Conservation (phyloP, 2,888 invertebrate species). For the Acholoe squamosa region DNA sequence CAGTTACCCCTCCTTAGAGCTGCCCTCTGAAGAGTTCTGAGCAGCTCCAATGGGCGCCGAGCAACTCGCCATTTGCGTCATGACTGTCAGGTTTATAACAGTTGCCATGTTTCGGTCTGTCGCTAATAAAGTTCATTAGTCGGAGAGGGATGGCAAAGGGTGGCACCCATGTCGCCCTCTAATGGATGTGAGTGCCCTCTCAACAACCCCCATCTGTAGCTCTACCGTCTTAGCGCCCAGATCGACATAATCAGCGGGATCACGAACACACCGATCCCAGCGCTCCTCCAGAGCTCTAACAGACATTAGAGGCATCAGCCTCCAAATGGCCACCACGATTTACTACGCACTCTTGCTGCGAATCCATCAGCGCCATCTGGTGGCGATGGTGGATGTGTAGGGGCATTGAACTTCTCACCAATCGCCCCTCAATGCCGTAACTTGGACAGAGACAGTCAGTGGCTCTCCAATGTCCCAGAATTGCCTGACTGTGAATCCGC, state of each 20-base stretch:
- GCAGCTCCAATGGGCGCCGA: neutral
- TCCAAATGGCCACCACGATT: slow-evolving; percentile 15
- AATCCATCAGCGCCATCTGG: slow-evolving; percentile 32
- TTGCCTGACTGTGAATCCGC: neutral
- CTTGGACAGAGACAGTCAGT: neutral
- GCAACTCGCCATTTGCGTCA: neutral
- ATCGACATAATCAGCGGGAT: neutral
- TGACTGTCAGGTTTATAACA: neutral
- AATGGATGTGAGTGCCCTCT: neutral
- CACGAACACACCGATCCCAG: neutral
- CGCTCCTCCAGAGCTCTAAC: neutral
- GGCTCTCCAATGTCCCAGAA: neutral
- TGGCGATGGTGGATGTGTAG: neutral
- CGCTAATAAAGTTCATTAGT: slow-evolving; percentile 37
- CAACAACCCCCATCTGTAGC: neutral
- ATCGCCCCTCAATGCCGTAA: neutral
- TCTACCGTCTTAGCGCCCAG: neutral
- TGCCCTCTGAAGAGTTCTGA: neutral
- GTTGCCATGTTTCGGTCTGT: neutral
- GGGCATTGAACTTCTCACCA: slow-evolving; percentile 13
- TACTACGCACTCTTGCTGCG: neutral
- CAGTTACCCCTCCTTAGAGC: neutral
- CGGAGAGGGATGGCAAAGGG: neutral
- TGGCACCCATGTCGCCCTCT: neutral
- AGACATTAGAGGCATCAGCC: slow-evolving; percentile 34